Evolutionary conservation across 2,113 vertebrate genomes (phyloP).

Genomic region (Ophthalmolycus amberensis): DNA sequence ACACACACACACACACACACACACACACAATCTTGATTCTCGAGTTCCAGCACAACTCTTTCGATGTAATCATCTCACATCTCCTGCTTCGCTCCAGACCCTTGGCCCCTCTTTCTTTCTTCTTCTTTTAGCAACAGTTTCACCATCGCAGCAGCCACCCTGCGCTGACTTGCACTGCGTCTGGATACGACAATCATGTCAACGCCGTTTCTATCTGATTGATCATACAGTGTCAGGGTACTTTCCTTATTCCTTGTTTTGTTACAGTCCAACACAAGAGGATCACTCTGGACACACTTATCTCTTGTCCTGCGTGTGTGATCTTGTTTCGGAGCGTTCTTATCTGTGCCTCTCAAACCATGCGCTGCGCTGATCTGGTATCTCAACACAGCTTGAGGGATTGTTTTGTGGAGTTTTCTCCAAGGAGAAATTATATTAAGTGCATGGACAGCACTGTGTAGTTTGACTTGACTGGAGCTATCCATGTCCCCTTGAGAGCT

Average conservation of each 20-base stretch:
- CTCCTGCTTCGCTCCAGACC: neutral
- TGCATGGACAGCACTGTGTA: neutral
- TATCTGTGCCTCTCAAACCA: slow-evolving; percentile 25
- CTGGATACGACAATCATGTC: neutral
- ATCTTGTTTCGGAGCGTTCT: slow-evolving; percentile 62
- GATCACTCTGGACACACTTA: slow-evolving; percentile 31
- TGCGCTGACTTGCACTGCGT: slow-evolving; percentile 55
- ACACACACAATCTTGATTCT: neutral
- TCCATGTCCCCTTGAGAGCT: slow-evolving; percentile 15
- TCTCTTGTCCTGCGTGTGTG: slow-evolving; percentile 57
- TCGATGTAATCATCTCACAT: neutral
- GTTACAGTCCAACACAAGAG: slow-evolving; percentile 5
- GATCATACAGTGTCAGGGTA: slow-evolving; percentile 12
- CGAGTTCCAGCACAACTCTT: neutral
- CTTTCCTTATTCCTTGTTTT: slow-evolving; percentile 11
- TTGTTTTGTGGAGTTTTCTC: slow-evolving; percentile 3
- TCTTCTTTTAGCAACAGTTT: slow-evolving; percentile 31
- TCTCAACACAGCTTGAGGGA: slow-evolving; percentile 37
- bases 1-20: neutral
- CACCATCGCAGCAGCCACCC: slow-evolving; percentile 23
- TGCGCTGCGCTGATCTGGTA: slow-evolving; percentile 10
- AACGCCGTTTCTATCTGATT: slow-evolving; percentile 23
- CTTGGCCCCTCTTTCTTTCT: neutral
- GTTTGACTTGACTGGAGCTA: slow-evolving; percentile 13
- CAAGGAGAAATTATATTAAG: slow-evolving; percentile 37